A percentile compares a stretch with the other conserved stretches of the same genome.
Conservation (phyloP, 1,140 invertebrate genomes). For the Drosophila sp. region DNA sequence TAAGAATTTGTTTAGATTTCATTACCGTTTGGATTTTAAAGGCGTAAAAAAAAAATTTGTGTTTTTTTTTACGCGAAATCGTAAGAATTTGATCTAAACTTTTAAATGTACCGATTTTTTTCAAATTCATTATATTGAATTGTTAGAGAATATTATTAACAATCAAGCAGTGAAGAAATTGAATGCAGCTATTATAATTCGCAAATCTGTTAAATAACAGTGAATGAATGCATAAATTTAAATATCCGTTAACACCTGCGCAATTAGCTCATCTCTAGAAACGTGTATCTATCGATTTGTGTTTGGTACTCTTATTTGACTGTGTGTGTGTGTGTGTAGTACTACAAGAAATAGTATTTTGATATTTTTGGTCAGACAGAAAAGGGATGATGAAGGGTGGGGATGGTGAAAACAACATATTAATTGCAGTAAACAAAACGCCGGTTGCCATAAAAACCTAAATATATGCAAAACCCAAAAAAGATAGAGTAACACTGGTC, state of each 20-base stretch:
- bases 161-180: slow-evolving; percentile 19
- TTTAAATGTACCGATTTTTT: too few species aligned
- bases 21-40: neutral
- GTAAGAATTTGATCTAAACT: too few species aligned
- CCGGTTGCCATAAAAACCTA: slow-evolving; percentile 47
- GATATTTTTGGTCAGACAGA: slow-evolving; percentile 17
- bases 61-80: too few species aligned
- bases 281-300: slow-evolving; percentile 12
- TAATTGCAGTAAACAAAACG: slow-evolving; percentile 58
- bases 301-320: neutral
- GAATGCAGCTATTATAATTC: slow-evolving; percentile 44
- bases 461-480: slow-evolving; percentile 7
- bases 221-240: neutral
- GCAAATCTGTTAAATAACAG: slow-evolving; percentile 21
- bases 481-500: slow-evolving; percentile 16
- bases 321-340: slow-evolving; percentile 1
- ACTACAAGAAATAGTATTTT: slow-evolving; percentile 31
- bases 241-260: slow-evolving; percentile 7
- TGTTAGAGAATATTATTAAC: too few species aligned
- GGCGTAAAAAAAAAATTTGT: too few species aligned
- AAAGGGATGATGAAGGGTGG: neutral
- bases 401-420: neutral
- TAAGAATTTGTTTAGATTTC: neutral
- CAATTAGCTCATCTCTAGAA: slow-evolving; percentile 3
- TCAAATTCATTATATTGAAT: too few species aligned